Evolutionary conservation across 2,113 vertebrate genomes (phyloP).

Genomic region (Neomonachus schauinslandi): DNA sequence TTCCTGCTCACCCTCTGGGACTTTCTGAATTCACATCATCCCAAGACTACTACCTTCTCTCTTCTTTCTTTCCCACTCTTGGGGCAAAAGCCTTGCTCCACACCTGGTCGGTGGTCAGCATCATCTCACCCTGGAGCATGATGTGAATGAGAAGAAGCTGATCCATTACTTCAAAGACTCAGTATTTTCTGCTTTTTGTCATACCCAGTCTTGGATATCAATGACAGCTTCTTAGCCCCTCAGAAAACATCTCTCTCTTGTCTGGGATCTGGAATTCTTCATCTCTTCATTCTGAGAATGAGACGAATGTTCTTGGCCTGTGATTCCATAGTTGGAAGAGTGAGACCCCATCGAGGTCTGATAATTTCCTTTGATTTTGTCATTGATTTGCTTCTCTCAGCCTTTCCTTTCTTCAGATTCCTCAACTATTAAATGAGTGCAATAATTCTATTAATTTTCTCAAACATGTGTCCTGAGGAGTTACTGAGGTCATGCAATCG

Average conservation of each 20-base stretch:
- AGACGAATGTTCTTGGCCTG: neutral
- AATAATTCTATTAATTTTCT: neutral
- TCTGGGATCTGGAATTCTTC: neutral
- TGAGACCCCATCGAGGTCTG: neutral
- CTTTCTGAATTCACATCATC: neutral
- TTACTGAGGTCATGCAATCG: neutral
- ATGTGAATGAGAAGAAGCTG: neutral
- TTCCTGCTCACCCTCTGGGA: neutral
- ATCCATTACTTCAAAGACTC: neutral
- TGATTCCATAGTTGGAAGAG: neutral
- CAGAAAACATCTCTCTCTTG: neutral
- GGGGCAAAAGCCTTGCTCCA: neutral
- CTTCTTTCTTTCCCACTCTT: neutral
- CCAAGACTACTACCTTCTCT: neutral
- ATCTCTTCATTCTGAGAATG: conserved; percentile 20
- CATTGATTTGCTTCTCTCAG: neutral
- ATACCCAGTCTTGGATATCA: neutral
- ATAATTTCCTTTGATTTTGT: neutral
- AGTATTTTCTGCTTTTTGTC: conserved; percentile 4
- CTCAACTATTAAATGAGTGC: neutral
- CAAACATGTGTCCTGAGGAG: neutral
- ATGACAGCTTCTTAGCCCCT: neutral
- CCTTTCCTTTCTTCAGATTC: neutral
- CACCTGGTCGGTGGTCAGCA: neutral
- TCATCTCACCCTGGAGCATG: neutral